These are phyloP conservation scores for Eristalis arbustorum DNA, from an alignment of 2,888 invertebrate species.

Conservation along the genomic window DNA sequence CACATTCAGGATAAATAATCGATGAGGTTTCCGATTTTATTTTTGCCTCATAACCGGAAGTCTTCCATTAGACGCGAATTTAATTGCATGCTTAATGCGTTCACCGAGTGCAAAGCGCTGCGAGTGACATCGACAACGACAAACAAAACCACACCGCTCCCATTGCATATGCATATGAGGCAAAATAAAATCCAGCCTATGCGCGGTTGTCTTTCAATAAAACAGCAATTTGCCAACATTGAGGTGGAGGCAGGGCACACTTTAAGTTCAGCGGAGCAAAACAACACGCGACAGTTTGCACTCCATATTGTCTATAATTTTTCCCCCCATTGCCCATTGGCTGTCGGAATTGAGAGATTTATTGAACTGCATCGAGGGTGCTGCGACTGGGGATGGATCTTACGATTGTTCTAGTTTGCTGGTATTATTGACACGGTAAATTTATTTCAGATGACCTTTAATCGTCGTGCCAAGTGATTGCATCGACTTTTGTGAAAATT, in stretches of 20 bases:
- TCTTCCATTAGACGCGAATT: slow-evolving; percentile 27
- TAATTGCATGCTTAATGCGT: slow-evolving; percentile 30
- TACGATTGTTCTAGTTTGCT: neutral
- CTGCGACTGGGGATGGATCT: neutral
- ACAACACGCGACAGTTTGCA: neutral
- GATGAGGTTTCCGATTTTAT: slow-evolving; percentile 6
- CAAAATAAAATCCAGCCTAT: neutral
- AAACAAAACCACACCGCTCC: neutral
- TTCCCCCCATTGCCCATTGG: neutral
- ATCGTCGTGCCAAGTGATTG: no score
- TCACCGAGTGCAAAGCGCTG: neutral
- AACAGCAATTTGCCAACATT: neutral
- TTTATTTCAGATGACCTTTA: no score
- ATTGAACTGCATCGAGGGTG: neutral
- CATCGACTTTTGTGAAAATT: no score
- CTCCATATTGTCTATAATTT: neutral
- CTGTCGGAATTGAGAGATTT: neutral
- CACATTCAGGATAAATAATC: slow-evolving; percentile 13
- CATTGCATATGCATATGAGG: neutral
- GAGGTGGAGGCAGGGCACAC: neutral
- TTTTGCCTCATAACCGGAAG: neutral
- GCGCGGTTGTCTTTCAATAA: neutral
- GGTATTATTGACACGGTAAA: no score
- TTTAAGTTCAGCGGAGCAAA: neutral
- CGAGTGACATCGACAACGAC: neutral